Evolutionary conservation across 2,888 invertebrate species (phyloP).

Genomic region (Dione vanillae): DNA sequence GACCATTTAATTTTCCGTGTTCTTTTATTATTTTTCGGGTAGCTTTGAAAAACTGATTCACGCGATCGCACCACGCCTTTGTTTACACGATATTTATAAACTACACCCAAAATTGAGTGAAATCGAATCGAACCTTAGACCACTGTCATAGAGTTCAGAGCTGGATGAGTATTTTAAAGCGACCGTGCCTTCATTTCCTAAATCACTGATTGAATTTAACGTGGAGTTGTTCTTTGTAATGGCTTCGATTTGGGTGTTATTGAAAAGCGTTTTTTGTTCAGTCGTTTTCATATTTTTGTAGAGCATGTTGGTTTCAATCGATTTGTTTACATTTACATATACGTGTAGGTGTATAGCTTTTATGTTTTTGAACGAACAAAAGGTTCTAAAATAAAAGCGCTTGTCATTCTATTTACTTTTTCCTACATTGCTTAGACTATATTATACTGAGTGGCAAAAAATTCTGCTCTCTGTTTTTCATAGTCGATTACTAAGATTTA

Average conservation of each 20-base stretch:
- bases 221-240: conserved; percentile 48
- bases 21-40: conserved; percentile 53
- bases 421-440: too few species aligned
- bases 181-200: conserved; percentile 40
- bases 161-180: conserved; percentile 34
- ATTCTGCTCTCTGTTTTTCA: too few species aligned
- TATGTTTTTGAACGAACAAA: background rate
- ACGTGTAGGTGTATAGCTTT: background rate
- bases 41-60: conserved; percentile 55
- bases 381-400: background rate
- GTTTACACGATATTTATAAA: conserved; percentile 53
- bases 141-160: conserved; percentile 46
- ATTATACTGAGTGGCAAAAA: too few species aligned
- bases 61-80: conserved; percentile 50
- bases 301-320: conserved; percentile 16
- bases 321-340: conserved; percentile 7
- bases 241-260: conserved; percentile 45
- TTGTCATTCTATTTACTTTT: background rate
- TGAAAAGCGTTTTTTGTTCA: conserved; percentile 34
- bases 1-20: conserved; percentile 39
- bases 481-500: too few species aligned
- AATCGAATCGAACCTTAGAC: conserved; percentile 30
- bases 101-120: conserved; percentile 24
- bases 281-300: conserved; percentile 25
- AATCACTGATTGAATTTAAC: conserved; percentile 45